Evolutionary conservation across 1,140 invertebrate genomes (phyloP), one percentile per base, ranked within the genome.

Genomic region (Hyposmocoma kahamanoa): DNA sequence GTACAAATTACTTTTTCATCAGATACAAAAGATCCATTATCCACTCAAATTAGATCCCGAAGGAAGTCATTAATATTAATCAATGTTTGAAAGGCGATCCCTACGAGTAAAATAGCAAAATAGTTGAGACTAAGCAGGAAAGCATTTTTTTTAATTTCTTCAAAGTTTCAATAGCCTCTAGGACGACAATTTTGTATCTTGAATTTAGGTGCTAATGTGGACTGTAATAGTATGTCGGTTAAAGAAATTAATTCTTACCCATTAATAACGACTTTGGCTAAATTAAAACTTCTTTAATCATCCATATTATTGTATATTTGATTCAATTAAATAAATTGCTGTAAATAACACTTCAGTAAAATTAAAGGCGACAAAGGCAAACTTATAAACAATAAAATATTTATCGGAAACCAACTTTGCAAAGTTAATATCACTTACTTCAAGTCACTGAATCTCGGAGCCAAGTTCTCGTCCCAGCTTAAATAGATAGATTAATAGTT

Each of bases 21-120:
- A 59, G 59, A 59, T 71, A 72, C 69, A 71, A 76, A 71, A 72
- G 69, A 61, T 69, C 72, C 69, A 72, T 76, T 72, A 72, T 71
- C 64, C 62, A 71, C 65, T 71, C 61, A 72, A 72, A 76, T 76
- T 71, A 67, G 67, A 65, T 76, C 49, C 50, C 28, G 22, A 52
- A 57, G 62, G 61, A 69, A 69, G 64, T 66, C 65, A 71, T 76
- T 72, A 76, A 72, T 70, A 68, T 62, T 71, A 66, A 66, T 66
- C 59, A 59, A 53, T 59, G 59, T 60, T 61, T 63, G 47, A 69
- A 69, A 69, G 62, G 54, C n/a, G n/a, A n/a, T 53, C 57, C 41
- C 42, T 21, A 42, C 24, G 53, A 32, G 36, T 53, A 50, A 58
- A 50, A 50, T 53, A 57, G 45, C 19, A 30, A 36, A 36, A n/a